Conservation (phyloP, 2,888 invertebrate genomes). For the Pseudoips prasinana region DNA sequence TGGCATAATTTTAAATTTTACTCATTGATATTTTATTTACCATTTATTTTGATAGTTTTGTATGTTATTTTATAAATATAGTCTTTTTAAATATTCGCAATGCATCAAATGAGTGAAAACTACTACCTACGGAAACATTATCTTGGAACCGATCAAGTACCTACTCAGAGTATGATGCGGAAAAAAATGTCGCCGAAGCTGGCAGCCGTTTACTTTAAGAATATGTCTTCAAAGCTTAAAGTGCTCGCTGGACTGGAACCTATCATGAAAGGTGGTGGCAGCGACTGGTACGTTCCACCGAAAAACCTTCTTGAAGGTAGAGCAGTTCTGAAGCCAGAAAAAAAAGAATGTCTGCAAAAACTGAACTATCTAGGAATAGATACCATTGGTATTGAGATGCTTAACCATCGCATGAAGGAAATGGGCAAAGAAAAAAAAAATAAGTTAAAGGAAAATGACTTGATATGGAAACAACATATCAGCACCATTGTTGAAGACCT, state of each 20-base stretch:
- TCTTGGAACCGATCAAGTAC: conserved; percentile 55
- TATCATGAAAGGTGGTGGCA: conserved; percentile 62
- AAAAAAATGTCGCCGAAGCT: conserved; percentile 58
- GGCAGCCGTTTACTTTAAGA: conserved; percentile 66
- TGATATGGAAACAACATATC: conserved; percentile 51
- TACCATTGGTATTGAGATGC: conserved; percentile 43
- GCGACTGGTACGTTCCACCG: conserved; percentile 65
- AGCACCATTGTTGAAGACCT: conserved; percentile 34
- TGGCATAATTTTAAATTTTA: too few relatives aligned
- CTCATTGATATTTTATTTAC: too few relatives aligned
- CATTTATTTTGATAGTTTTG: too few relatives aligned
- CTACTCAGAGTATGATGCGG: conserved; percentile 62
- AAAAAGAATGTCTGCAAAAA: conserved; percentile 46
- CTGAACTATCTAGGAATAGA: conserved; percentile 57
- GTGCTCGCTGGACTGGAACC: conserved; percentile 65
- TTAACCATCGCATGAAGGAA: conserved; percentile 36
- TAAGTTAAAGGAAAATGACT: conserved; percentile 47
- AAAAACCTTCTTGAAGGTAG: conserved; percentile 56
- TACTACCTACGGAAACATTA: conserved; percentile 62
- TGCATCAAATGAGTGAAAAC: conserved; percentile 51
- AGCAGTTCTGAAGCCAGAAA: conserved; percentile 54
- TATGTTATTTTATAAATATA: too few relatives aligned
- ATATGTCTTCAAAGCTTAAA: conserved; percentile 59
- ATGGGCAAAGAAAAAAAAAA: conserved; percentile 44
- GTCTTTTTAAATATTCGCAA: too few relatives aligned